phyloP scores from a whole-genome alignment of 2,888 invertebrate genomes.

The Epirrhoe tristata region DNA sequence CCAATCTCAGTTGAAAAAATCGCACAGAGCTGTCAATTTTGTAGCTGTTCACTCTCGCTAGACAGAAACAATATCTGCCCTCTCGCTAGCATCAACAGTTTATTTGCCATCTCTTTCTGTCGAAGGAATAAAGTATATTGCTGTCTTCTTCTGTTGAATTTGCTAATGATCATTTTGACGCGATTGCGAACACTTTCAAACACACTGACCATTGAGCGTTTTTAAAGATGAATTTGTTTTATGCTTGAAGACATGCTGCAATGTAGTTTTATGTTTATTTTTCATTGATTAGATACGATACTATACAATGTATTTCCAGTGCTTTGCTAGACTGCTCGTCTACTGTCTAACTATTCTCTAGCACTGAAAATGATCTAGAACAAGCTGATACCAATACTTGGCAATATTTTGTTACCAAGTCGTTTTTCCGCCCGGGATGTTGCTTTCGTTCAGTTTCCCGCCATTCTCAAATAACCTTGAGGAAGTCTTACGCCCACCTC shows the following conservation, averaged over 20 bases:
- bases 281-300: conserved; percentile 2
- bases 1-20: conserved; percentile 66
- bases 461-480: conserved; percentile 74
- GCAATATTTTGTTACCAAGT: conserved; percentile 31
- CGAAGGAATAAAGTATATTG: conserved; percentile 31
- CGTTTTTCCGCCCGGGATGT: conserved; percentile 37
- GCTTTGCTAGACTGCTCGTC: conserved; percentile 62
- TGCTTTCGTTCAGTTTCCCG: conserved; percentile 65
- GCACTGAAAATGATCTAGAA: conserved; percentile 34
- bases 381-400: conserved; percentile 15
- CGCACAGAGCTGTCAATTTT: conserved; percentile 65
- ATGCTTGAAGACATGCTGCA: conserved; percentile 24
- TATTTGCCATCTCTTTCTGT: conserved; percentile 54
- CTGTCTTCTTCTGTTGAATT: conserved; percentile 56
- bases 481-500: conserved; percentile 60
- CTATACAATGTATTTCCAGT: neutral
- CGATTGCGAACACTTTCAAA: conserved; percentile 44
- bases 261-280: conserved; percentile 21
- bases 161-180: conserved; percentile 67
- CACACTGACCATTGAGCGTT: conserved; percentile 52
- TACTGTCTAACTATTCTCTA: conserved; percentile 47
- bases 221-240: conserved; percentile 16
- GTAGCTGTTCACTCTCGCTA: conserved; percentile 59
- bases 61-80: neutral
- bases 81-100: conserved; percentile 66